Conservation (phyloP, 2,888 invertebrate genomes). For the Cephonodes hylas region DNA sequence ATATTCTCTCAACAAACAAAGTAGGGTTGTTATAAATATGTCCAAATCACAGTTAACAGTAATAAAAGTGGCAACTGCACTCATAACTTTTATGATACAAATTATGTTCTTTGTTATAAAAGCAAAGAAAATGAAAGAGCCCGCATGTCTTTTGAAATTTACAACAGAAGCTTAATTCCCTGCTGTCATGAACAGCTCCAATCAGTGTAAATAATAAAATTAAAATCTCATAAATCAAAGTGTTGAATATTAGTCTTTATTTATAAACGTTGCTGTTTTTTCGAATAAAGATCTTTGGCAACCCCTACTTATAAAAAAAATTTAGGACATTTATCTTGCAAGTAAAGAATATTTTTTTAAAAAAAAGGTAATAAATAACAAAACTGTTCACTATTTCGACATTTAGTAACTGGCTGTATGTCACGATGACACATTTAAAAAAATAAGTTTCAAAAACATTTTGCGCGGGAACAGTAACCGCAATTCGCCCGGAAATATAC, state of each 20-base stretch:
- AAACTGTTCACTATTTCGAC: too few species aligned
- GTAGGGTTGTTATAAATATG: too few species aligned
- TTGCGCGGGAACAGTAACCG: neutral
- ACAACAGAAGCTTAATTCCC: neutral
- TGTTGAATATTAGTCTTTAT: neutral
- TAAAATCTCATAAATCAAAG: neutral
- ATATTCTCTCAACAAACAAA: neutral
- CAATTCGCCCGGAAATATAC: neutral
- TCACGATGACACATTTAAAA: neutral
- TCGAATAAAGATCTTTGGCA: too few species aligned
- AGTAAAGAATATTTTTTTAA: too few species aligned
- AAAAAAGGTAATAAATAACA: too few species aligned
- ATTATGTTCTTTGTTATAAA: neutral
- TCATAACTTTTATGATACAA: neutral
- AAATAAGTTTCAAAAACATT: neutral
- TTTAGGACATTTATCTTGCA: too few species aligned
- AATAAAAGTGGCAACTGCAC: neutral
- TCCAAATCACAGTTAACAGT: neutral
- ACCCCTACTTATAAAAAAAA: too few species aligned
- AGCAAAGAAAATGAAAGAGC: neutral
- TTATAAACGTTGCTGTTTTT: too few species aligned
- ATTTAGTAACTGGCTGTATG: too few species aligned
- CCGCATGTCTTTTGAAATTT: conserved; percentile 7
- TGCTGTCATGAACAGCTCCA: neutral
- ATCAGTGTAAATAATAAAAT: conserved; percentile 6